Base-by-base conservation (phyloP, 2,888 invertebrate species). In the Drosophila melanosoma region DNA sequence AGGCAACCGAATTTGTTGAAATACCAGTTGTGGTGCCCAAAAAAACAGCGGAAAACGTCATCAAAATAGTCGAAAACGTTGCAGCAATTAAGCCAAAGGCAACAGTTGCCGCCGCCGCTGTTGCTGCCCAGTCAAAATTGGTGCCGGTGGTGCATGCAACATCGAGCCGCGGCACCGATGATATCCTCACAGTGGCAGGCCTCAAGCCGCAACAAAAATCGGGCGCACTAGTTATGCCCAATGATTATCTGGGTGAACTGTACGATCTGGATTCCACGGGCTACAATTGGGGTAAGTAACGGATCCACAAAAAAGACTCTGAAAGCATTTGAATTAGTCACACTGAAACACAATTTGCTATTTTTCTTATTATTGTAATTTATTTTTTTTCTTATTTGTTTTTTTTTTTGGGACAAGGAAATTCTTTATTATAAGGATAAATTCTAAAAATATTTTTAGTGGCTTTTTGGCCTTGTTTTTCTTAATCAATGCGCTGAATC, bases 241-340 rank as follows among this genome's bases (percentile, higher is more conserved):
- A 79, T 42, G 91, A 90, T 29, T 92, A 91, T 62, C 59, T 91
- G 75, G 92, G 91, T n/a, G 91, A 91, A 76, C 82, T 92, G 26
- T 89, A 82, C 73, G 91, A 91, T 75, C 75, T 90, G 63, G 90
- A 91, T 67, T 42, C 42, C 67, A 89, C 83, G 59, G 91, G 91
- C 58, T 92, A 92, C 71, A 88, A 92, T 78, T 92, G 92, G 92
- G 82, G 92, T 92, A 80, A 92, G 92, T 91, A 53, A 23, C 20
- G 0, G 5, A 10, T 15, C 54, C 36, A 54, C 36, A 54, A 36
- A 36, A 15, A 1, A 36, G 15, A 8, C 1, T 15, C 17, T 36
- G 17, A 17, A 17, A 8, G 38, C 8, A 17, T 17, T 38, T 38
- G 17, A 38, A 8, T 17, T 38, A 17, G 26, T 29, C 11, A 2